Percentiles rank a stretch among this genome's conserved stretches.
Conservation (phyloP, 2,797 vertebrate genomes). For the Mormyrus proboscirostris region DNA sequence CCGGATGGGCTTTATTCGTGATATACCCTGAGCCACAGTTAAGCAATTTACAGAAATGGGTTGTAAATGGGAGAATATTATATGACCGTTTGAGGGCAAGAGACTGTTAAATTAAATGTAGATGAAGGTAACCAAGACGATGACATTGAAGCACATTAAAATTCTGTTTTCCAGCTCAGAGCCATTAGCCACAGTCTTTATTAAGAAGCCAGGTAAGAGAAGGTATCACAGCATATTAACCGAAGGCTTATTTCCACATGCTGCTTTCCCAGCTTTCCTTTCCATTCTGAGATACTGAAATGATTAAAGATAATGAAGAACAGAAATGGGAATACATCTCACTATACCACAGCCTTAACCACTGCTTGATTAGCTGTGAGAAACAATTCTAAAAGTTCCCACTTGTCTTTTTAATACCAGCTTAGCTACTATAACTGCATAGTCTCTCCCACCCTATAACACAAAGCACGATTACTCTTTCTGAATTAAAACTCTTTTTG, state of each 20-base stretch:
- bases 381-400: not conserved
- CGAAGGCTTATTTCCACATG: constrained; percentile 16
- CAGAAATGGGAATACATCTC: not conserved
- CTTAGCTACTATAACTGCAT: not conserved
- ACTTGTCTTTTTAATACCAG: not conserved
- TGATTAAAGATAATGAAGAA: not conserved
- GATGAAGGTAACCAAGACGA: constrained; percentile 24
- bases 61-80: constrained; percentile 10
- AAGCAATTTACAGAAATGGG: constrained; percentile 20
- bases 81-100: constrained; percentile 17
- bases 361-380: not conserved
- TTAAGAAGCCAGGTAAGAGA: constrained; percentile 23
- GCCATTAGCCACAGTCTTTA: constrained; percentile 21
- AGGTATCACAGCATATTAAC: not conserved
- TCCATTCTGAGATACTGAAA: not conserved
- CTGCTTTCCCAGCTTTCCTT: not conserved
- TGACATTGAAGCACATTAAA: constrained; percentile 28
- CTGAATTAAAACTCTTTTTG: not conserved
- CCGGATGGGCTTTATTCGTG: constrained; percentile 3
- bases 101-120: constrained; percentile 33
- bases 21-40: not conserved
- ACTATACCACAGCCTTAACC: not conserved
- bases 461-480: not conserved
- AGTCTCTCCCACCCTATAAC: not conserved
- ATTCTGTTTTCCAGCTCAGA: constrained; percentile 22